Conservation (phyloP, 1,140 invertebrate species). For the Pseudomyrmex gracilis region DNA sequence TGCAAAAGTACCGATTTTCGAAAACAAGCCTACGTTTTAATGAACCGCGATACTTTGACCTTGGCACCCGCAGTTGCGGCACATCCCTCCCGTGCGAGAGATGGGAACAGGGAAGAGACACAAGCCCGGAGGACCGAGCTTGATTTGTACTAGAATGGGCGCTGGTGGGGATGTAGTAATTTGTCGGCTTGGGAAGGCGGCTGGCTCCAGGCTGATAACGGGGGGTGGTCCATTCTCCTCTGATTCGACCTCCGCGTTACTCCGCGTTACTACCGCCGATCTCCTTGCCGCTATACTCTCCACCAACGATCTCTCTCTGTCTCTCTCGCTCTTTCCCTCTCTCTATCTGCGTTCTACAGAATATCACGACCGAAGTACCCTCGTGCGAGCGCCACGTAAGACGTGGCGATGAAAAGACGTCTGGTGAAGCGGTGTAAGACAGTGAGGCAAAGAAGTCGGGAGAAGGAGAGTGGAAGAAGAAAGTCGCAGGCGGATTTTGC, state of each 20-base stretch:
- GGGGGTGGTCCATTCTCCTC: slow-evolving; percentile 83
- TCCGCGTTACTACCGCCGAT: slow-evolving; percentile 72
- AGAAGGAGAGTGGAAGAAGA: slow-evolving; percentile 35
- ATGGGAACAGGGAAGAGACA: slow-evolving; percentile 64
- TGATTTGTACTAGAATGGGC: slow-evolving; percentile 75
- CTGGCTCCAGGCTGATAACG: slow-evolving; percentile 83
- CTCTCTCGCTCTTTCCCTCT: slow-evolving; percentile 62
- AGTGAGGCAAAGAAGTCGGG: neutral
- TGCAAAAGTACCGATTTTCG: neutral
- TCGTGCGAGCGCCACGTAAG: slow-evolving; percentile 71
- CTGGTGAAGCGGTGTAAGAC: slow-evolving; percentile 2
- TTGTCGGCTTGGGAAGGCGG: slow-evolving; percentile 83
- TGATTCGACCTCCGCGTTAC: slow-evolving; percentile 76
- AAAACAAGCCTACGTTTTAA: slow-evolving; percentile 18
- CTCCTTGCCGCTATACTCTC: slow-evolving; percentile 26
- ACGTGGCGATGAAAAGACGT: slow-evolving; percentile 62
- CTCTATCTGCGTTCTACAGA: slow-evolving; percentile 19
- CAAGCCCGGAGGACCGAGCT: slow-evolving; percentile 62
- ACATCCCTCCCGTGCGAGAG: slow-evolving; percentile 15
- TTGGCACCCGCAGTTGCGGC: slow-evolving; percentile 27
- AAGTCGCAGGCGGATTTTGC: slow-evolving; percentile 64
- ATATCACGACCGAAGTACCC: slow-evolving; percentile 64
- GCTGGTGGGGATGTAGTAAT: slow-evolving; percentile 82
- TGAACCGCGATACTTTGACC: slow-evolving; percentile 51
- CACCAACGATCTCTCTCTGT: slow-evolving; percentile 21